Conservation (phyloP, 2,797 vertebrate species). For the Leptoclinus maculatus region DNA sequence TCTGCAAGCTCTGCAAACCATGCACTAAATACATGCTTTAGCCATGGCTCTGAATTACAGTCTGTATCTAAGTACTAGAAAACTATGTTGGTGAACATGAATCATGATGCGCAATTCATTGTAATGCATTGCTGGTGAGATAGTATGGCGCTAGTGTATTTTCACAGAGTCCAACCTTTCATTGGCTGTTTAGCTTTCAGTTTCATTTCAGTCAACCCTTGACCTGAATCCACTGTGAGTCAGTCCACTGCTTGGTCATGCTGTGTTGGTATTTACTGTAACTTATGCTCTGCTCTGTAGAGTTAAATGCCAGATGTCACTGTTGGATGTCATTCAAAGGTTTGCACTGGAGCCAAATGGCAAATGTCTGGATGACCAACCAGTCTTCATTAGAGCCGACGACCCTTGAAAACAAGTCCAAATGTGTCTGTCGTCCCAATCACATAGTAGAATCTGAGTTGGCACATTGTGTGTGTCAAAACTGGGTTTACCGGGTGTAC, state of each 20-base stretch:
- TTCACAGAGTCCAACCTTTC: background rate
- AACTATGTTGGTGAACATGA: too few relatives aligned
- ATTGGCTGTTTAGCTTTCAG: background rate
- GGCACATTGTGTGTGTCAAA: slow-evolving; percentile 22
- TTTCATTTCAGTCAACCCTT: background rate
- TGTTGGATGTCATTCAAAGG: slow-evolving; percentile 45
- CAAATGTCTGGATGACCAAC: slow-evolving; percentile 48
- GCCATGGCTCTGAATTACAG: too few relatives aligned
- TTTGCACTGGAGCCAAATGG: slow-evolving; percentile 53
- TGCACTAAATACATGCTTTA: too few relatives aligned
- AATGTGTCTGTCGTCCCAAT: slow-evolving; percentile 35
- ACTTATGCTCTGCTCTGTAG: background rate
- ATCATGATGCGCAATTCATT: too few relatives aligned
- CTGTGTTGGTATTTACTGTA: background rate
- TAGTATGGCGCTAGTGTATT: too few relatives aligned
- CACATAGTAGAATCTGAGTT: slow-evolving; percentile 21
- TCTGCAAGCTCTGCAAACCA: too few relatives aligned
- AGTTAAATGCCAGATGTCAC: slow-evolving; percentile 61
- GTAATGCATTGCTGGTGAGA: background rate
- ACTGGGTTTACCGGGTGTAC: background rate
- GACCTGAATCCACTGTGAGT: background rate
- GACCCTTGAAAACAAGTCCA: slow-evolving; percentile 26
- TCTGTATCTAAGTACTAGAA: too few relatives aligned
- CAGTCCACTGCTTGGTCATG: background rate
- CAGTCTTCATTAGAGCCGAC: slow-evolving; percentile 5